Evolutionary conservation across 2,797 vertebrate genomes (phyloP), one percentile per base, ranked within the genome.

Genomic region (Cossypha dichroa): DNA sequence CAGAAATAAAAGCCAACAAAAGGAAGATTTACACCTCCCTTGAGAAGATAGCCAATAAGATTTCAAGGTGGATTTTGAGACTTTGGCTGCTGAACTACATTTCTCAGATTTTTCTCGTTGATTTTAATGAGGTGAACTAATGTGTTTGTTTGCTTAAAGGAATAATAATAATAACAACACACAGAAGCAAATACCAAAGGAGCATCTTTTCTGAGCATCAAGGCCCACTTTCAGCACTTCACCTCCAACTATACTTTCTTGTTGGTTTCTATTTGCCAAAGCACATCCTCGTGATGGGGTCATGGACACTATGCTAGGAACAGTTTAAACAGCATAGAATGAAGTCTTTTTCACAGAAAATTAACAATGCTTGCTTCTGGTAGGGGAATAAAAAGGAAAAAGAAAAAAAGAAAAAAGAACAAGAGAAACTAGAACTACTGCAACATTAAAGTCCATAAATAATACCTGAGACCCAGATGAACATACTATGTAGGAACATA

Each of bases 1-100:
- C 93, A 78, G 85, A 89, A 95, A 89, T 83, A 83, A 95, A 86
- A 96, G 89, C 82, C 93, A 95, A 60, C 3, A 3, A 85, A 80
- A 88, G 69, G 91, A 96, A 95, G 95, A 96, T 97, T 96, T 97
- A 96, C 85, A 93, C 82, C 49, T 94, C 96, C 92, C 92, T 83
- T 0, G 41, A 92, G 94, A 85, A 96, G 92, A 91, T 0, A 86
- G 43, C 87, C 96, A 95, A 46, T 83, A 90, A 93, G 92, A 92
- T 95, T 94, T 95, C 95, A 94, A 96, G 95, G 94, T 95, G 81
- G 87, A 93, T 94, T 91, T 90, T 83, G 85, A 95, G 89, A 75
- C 73, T 93, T 96, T 96, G 95, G 96, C 89, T 55, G 75, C 73
- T 55, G 81, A 80, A 28, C 62, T 72, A 69, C 91, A 91, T 97